A percentile compares a stretch with the other conserved stretches of the same genome.
Evolutionary conservation across 2,888 invertebrate genomes (phyloP).

Genomic region (Tipula lateralis): DNA sequence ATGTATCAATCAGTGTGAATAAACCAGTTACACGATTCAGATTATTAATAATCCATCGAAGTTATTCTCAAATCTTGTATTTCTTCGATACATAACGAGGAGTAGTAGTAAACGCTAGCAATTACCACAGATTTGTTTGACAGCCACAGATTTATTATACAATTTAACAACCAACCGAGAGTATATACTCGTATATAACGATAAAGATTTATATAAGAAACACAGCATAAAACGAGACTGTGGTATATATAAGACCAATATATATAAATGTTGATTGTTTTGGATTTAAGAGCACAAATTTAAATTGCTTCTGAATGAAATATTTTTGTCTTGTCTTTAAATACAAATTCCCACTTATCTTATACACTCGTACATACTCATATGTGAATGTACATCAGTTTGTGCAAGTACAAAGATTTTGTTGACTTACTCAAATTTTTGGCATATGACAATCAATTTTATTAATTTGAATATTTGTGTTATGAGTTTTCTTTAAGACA

Average conservation of each 20-base stretch:
- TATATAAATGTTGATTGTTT: neutral
- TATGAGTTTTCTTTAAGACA: neutral
- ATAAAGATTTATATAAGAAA: neutral
- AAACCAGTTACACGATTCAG: neutral
- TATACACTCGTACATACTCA: neutral
- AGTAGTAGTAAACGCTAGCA: slow-evolving; percentile 28
- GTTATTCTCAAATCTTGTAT: neutral
- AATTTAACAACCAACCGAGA: neutral
- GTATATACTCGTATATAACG: neutral
- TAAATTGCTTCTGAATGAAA: slow-evolving; percentile 24
- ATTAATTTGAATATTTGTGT: neutral
- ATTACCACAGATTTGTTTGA: slow-evolving; percentile 31
- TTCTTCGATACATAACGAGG: neutral
- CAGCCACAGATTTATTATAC: slow-evolving; percentile 30
- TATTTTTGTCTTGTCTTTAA: neutral
- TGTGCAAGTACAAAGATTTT: neutral
- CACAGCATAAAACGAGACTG: neutral
- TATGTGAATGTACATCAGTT: neutral
- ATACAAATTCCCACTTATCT: neutral
- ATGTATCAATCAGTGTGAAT: slow-evolving; percentile 31
- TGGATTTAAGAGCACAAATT: neutral
- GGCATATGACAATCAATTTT: slow-evolving; percentile 19
- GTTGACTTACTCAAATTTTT: neutral
- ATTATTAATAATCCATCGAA: neutral
- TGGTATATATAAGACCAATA: neutral